Percentiles rank a stretch among this genome's conserved stretches.
Conservation (phyloP, 2,797 vertebrate genomes). For the Acipenser transmontanus region DNA sequence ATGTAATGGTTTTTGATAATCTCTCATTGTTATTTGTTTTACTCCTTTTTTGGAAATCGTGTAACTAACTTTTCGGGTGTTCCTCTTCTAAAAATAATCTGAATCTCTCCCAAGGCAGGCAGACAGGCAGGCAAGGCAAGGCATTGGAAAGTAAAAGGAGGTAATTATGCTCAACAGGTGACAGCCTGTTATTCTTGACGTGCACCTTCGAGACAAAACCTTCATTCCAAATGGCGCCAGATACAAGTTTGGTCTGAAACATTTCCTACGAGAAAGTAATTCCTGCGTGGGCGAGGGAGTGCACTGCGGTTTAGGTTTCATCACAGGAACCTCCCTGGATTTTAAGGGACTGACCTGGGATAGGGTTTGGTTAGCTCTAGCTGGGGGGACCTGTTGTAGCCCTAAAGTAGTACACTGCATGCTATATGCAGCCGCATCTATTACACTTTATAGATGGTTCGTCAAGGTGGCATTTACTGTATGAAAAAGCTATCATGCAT, state of each 20-base stretch:
- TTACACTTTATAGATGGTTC: no score
- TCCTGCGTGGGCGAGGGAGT: no score
- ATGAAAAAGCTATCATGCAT: no score
- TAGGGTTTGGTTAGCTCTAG: no score
- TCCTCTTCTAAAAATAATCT: not conserved
- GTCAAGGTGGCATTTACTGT: no score
- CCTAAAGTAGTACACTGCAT: no score
- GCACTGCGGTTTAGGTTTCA: no score
- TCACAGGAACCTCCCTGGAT: no score
- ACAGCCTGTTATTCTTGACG: not conserved
- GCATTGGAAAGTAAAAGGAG: no score
- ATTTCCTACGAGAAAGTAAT: not conserved
- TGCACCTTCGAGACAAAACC: not conserved
- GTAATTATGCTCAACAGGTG: not conserved
- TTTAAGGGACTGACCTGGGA: no score
- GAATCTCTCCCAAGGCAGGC: not conserved
- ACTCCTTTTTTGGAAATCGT: not conserved
- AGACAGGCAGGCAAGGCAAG: not conserved
- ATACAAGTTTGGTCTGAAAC: not conserved
- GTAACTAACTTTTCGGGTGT: not conserved
- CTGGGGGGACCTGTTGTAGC: no score
- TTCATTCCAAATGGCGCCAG: not conserved
- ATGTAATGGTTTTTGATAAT: not conserved
- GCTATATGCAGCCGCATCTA: no score
- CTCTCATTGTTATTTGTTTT: constrained; percentile 1